Evolutionary conservation across 2,797 vertebrate species (phyloP).

Genomic region (Melanotaenia maccullochi): DNA sequence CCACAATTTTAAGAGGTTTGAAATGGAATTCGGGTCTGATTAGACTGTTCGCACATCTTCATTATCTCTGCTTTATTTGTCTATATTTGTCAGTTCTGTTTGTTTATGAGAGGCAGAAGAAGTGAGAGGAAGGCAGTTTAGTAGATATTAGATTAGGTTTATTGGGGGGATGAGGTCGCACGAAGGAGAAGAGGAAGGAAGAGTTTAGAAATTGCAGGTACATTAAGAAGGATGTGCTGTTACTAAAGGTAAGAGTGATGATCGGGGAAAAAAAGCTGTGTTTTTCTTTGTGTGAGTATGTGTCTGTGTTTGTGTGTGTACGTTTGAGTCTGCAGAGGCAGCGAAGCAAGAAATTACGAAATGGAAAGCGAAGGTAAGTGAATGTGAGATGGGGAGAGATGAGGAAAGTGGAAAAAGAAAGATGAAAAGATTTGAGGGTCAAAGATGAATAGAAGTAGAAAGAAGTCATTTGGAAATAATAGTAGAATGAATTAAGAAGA

Average conservation of each 20-base stretch:
- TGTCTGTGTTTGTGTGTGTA: slow-evolving; percentile 27
- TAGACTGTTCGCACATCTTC: slow-evolving; percentile 22
- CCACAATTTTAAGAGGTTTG: slow-evolving; percentile 32
- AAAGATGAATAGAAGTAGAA: slow-evolving; percentile 62
- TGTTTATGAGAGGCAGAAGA: slow-evolving; percentile 38
- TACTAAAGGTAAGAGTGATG: slow-evolving; percentile 52
- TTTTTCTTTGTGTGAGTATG: slow-evolving; percentile 50
- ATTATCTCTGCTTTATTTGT: slow-evolving; percentile 29
- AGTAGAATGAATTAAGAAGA: slow-evolving; percentile 55
- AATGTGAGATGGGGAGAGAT: slow-evolving; percentile 61
- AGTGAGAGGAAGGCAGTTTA: slow-evolving; percentile 25
- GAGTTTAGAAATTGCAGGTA: slow-evolving; percentile 61
- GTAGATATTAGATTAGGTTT: slow-evolving; percentile 40
- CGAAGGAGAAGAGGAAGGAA: slow-evolving; percentile 48
- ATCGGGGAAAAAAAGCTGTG: slow-evolving; percentile 35
- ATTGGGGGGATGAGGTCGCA: slow-evolving; percentile 35
- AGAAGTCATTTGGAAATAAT: slow-evolving; percentile 45
- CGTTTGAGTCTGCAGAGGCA: slow-evolving; percentile 72
- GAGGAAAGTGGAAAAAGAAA: slow-evolving; percentile 24
- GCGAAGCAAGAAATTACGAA: slow-evolving; percentile 83
- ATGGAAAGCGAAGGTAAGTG: slow-evolving; percentile 75
- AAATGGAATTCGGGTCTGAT: slow-evolving; percentile 28
- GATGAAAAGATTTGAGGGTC: slow-evolving; percentile 57
- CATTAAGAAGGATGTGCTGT: slow-evolving; percentile 66
- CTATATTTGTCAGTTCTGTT: slow-evolving; percentile 28